Conservation (phyloP, 2,797 vertebrate species). For the Somateria mollissima region DNA sequence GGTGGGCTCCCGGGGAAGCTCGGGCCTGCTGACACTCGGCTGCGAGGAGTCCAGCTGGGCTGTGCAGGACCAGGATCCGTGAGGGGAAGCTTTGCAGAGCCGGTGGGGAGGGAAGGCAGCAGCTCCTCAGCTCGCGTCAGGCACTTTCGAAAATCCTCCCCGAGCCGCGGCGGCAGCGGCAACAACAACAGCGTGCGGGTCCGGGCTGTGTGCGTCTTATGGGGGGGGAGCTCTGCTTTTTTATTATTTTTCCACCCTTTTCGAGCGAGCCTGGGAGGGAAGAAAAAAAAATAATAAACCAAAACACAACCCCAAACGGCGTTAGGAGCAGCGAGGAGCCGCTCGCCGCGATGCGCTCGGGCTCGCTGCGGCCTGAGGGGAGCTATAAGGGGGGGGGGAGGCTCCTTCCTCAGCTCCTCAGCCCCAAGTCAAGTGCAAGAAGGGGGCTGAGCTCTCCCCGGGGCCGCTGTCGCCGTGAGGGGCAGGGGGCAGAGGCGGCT, state of each 20-base stretch:
- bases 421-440: conserved; percentile 54
- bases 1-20: conserved; percentile 16
- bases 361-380: neutral
- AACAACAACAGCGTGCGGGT: neutral
- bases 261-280: neutral
- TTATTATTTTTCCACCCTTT: neutral
- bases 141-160: conserved; percentile 30
- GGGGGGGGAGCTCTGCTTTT: neutral
- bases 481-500: no score
- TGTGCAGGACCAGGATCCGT: neutral
- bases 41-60: conserved; percentile 10
- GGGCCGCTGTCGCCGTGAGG: no score
- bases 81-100: conserved; percentile 28
- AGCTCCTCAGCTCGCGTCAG: neutral
- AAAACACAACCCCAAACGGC: neutral
- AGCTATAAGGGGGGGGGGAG: neutral
- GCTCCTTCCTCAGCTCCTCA: neutral
- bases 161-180: neutral
- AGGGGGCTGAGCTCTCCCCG: neutral
- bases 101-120: neutral
- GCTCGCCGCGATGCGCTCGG: neutral
- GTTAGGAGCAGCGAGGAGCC: neutral
- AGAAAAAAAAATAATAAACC: no score
- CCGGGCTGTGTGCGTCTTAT: neutral
- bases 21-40: conserved; percentile 33